Base-by-base conservation (phyloP, 2,797 vertebrate genomes). In the Diceros bicornis region DNA sequence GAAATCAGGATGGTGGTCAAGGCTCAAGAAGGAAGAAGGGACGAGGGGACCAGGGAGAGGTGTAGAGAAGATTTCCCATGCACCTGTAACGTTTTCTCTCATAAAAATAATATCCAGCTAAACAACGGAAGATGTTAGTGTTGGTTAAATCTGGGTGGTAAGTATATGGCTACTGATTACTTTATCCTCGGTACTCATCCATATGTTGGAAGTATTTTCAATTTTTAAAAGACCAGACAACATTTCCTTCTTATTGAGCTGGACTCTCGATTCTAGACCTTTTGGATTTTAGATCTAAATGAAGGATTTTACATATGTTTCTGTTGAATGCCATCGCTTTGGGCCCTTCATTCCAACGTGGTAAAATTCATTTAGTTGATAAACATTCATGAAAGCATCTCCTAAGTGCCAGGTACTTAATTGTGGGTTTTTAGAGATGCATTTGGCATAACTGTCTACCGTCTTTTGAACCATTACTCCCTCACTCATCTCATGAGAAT, bases 11-110 rank as follows among this genome's bases (percentile, higher is more conserved):
- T 0, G 23, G 66, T 4, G 34, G 66, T 47, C 57, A 23, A 37
- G 44, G 16, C 74, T 37, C 4, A 12, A 41, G 21, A 62, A 81
- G 57, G 34, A 29, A 55, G 27, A 37, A 11, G 3, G 81, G 89
- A 12, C 0, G 0, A 55, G 0, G 3, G 37, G 18, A 34, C 47
- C 32, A 14, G 69, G 66, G 13, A 37, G 57, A 18, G 8, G 41
- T 0, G 4, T 1, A 1, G 2, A 44, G 71, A 0, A 20, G 81
- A 10, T 18, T 10, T 23, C 47, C 50, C 20, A 10, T 0, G 50
- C 50, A 11, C 37, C 50, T 6, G 11, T 1, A 12, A 37, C 2
- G 20, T 59, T 68, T 74, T 64, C 82, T 44, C 66, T 84, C 37
- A 29, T 23, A 47, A 44, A 94, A 77, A 62, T 55, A 41, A 4